A percentile compares a stretch with the other conserved stretches of the same genome.
phyloP scores from a whole-genome alignment of 2,113 vertebrate species.

The Poicephalus meyeri region DNA sequence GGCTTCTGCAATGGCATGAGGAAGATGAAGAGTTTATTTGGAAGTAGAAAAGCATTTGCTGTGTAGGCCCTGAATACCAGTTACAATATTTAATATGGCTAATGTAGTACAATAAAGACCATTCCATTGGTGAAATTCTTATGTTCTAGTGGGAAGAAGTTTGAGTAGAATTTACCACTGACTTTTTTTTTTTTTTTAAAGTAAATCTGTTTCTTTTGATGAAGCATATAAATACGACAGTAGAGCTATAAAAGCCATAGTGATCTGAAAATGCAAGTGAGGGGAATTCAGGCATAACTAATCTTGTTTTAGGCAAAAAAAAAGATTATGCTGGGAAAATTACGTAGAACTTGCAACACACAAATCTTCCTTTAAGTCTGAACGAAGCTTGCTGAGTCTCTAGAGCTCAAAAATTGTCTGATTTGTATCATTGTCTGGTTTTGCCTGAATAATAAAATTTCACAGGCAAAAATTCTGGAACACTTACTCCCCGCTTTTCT shows the following conservation, averaged over 20 bases:
- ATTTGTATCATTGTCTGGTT: background rate
- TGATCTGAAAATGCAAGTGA: background rate
- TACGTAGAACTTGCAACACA: background rate
- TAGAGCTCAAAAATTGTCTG: background rate
- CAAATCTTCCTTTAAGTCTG: background rate
- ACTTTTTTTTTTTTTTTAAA: background rate
- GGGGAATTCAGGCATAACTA: background rate
- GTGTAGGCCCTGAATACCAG: background rate
- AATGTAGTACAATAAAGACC: background rate
- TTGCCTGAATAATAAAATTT: background rate
- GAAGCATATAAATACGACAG: background rate
- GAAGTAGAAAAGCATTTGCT: background rate
- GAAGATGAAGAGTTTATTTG: background rate
- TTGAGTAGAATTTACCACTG: background rate
- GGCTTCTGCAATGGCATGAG: background rate
- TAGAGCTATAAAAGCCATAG: background rate
- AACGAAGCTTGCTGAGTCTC: background rate
- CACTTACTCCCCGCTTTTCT: background rate
- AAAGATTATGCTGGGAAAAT: background rate
- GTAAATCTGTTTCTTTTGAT: background rate
- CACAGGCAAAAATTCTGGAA: background rate
- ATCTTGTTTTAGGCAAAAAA: background rate
- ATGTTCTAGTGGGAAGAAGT: background rate
- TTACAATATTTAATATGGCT: background rate
- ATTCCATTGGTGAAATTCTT: background rate